phyloP scores from a whole-genome alignment of 2,888 invertebrate genomes.

The Synergus gifuensis region DNA sequence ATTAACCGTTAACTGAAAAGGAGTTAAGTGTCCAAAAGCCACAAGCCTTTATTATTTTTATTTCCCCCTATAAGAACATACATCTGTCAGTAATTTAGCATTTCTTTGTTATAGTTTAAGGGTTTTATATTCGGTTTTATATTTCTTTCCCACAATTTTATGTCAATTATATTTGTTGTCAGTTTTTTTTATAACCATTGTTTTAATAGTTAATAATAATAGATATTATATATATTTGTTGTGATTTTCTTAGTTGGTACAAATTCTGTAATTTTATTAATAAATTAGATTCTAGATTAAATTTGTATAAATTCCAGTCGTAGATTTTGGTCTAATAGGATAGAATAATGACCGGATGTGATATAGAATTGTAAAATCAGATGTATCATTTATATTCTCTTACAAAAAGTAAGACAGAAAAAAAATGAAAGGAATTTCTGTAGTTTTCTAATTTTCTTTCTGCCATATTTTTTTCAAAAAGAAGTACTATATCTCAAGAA shows the following conservation, averaged over 20 bases:
- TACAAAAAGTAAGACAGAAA: no score
- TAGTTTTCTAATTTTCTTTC: no score
- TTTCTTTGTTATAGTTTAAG: constrained; percentile 7
- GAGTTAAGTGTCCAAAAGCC: constrained; percentile 17
- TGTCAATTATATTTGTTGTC: neutral
- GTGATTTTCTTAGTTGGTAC: neutral
- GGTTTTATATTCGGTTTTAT: neutral
- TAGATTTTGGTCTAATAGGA: neutral
- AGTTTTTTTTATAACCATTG: no score
- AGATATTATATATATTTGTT: neutral
- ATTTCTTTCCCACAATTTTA: constrained; percentile 30
- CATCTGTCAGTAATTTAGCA: constrained; percentile 23
- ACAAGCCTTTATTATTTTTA: constrained; percentile 23
- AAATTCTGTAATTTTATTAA: neutral
- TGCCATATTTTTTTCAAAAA: no score
- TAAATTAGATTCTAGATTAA: neutral
- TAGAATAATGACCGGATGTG: neutral
- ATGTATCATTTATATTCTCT: no score
- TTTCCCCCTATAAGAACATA: neutral
- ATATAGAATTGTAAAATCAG: neutral
- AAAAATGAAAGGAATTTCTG: no score
- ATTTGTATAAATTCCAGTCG: neutral
- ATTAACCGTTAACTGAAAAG: constrained; percentile 2
- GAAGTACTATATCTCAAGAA: neutral
- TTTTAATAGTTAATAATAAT: constrained; percentile 1